Evolutionary conservation across 2,888 invertebrate species (phyloP).

Genomic region (Sericinus montela): DNA sequence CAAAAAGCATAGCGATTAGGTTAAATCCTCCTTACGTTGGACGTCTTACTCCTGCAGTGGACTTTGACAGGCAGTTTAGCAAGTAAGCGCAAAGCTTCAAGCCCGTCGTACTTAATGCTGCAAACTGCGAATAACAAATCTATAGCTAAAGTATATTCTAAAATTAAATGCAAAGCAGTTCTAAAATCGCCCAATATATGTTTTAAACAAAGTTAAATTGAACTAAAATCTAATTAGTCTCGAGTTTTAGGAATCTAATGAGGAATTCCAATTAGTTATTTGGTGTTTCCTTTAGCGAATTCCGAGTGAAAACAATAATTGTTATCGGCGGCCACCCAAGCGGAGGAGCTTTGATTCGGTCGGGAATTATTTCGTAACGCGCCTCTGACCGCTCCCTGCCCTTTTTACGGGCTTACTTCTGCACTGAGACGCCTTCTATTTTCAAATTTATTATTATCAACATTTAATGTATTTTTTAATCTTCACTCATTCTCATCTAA

Average conservation of each 20-base stretch:
- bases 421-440: conserved; percentile 28
- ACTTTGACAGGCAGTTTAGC: no score
- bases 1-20: no score
- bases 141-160: no score
- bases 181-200: conserved; percentile 6
- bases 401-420: conserved; percentile 20
- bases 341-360: conserved; percentile 55
- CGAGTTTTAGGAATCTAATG: conserved; percentile 58
- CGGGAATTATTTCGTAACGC: conserved; percentile 52
- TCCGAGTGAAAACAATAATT: conserved; percentile 67
- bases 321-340: conserved; percentile 64
- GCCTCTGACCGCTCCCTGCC: conserved; percentile 21
- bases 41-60: no score
- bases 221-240: conserved; percentile 63
- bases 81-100: no score
- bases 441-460: no score
- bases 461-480: no score
- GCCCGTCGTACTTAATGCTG: no score
- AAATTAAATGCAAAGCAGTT: not conserved
- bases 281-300: conserved; percentile 52
- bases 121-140: no score
- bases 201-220: conserved; percentile 30
- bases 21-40: no score
- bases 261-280: conserved; percentile 77
- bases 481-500: no score